Percentiles rank a stretch among this genome's conserved stretches.
These are phyloP conservation scores for Protonemura montana DNA, from an alignment of 2,888 invertebrate species.

Conservation along the genomic window DNA sequence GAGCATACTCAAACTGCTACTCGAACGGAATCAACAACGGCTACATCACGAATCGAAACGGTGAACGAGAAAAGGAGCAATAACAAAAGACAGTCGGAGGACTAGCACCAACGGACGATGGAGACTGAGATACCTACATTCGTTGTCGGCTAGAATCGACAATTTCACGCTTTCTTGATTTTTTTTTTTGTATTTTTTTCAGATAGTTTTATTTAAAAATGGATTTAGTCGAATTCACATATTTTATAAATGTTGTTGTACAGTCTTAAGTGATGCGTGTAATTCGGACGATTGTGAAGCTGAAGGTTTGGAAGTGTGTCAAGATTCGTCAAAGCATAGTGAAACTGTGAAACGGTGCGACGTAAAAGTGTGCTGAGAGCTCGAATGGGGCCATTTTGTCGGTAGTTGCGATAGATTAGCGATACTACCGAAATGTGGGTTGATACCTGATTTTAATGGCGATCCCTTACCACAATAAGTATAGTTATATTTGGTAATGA, in stretches of 20 bases:
- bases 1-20: conserved; percentile 68
- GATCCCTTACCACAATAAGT: too few relatives aligned
- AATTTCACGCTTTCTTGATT: background rate
- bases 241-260: background rate
- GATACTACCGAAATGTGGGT: too few relatives aligned
- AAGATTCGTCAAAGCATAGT: too few relatives aligned
- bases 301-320: background rate
- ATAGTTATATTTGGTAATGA: too few relatives aligned
- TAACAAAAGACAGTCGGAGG: conserved; percentile 8
- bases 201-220: background rate
- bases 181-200: background rate
- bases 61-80: background rate
- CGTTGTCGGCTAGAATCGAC: background rate
- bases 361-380: background rate
- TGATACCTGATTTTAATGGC: too few relatives aligned
- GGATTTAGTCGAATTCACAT: background rate
- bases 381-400: background rate
- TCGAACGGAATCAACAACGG: conserved; percentile 71
- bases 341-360: background rate
- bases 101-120: too few relatives aligned
- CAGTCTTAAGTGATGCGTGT: background rate
- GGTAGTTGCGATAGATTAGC: background rate
- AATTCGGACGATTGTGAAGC: background rate
- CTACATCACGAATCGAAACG: conserved; percentile 58
- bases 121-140: too few relatives aligned